These are phyloP conservation scores for Nothobranchius kuhntae DNA, from an alignment of 2,113 vertebrate species.

Conservation along the genomic window DNA sequence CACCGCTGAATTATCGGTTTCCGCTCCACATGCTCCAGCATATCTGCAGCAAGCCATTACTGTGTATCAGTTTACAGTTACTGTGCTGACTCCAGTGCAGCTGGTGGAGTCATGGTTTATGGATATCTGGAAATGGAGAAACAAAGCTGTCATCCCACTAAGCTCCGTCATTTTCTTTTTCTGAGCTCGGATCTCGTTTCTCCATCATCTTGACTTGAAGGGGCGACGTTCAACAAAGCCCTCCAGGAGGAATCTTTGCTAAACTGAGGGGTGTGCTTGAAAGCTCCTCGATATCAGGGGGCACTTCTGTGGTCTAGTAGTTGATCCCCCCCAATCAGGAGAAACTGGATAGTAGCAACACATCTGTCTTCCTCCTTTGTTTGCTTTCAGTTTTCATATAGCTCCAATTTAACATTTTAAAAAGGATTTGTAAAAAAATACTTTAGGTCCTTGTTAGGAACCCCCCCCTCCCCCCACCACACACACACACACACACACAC, in stretches of 20 bases:
- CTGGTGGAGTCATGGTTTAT: slow-evolving; percentile 67
- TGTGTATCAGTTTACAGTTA: slow-evolving; percentile 73
- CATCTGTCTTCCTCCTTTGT: neutral
- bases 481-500: too few relatives aligned
- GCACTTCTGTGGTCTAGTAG: slow-evolving; percentile 18
- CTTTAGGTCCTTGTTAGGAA: too few relatives aligned
- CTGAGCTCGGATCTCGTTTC: slow-evolving; percentile 36
- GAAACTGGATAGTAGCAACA: slow-evolving; percentile 1
- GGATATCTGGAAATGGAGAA: slow-evolving; percentile 64
- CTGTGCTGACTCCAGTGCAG: slow-evolving; percentile 63
- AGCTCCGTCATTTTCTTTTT: slow-evolving; percentile 52
- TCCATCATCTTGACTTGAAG: slow-evolving; percentile 33
- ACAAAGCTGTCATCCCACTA: slow-evolving; percentile 57
- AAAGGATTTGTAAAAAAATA: too few relatives aligned
- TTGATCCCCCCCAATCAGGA: slow-evolving; percentile 1
- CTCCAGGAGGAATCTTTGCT: slow-evolving; percentile 5
- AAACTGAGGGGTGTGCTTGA: slow-evolving; percentile 7
- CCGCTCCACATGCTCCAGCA: slow-evolving; percentile 67
- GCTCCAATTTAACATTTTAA: neutral
- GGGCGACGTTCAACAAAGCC: slow-evolving; percentile 11
- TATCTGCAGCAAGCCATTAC: slow-evolving; percentile 72
- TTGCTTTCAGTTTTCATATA: neutral
- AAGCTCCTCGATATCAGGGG: slow-evolving; percentile 18
- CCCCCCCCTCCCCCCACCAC: too few relatives aligned
- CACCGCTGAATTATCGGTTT: slow-evolving; percentile 75